These are phyloP conservation scores for Cliona cf. orientalis DNA, from an alignment of 37 sponge, comb jelly and placozoan species.

Conservation along the genomic window DNA sequence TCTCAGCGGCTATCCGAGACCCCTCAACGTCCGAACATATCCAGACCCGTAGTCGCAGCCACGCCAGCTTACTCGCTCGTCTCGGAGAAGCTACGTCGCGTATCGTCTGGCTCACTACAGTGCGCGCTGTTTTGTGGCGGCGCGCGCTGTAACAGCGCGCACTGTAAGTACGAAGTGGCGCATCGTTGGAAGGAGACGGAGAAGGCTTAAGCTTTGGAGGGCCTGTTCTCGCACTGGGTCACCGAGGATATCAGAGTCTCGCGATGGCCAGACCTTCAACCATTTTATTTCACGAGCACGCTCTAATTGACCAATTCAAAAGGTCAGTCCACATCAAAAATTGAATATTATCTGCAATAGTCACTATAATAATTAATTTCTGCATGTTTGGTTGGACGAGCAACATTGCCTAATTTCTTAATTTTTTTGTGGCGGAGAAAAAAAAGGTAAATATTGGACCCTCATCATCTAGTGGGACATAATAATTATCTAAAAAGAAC, in stretches of 20 bases:
- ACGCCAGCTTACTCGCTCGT: constrained; percentile 33
- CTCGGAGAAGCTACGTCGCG: constrained; percentile 43
- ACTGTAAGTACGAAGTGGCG: constrained; percentile 91
- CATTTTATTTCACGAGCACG: constrained; percentile 49
- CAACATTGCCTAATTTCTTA: no score
- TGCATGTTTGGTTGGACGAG: no score
- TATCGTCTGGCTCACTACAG: constrained; percentile 49
- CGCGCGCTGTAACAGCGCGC: no score
- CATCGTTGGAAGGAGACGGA: constrained; percentile 48
- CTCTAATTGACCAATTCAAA: constrained; percentile 75
- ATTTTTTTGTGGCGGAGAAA: no score
- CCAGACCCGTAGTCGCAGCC: neutral
- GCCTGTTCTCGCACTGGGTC: constrained; percentile 95
- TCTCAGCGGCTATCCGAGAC: no score
- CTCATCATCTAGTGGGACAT: no score
- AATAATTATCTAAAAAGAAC: no score
- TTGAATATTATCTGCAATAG: no score
- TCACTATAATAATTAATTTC: no score
- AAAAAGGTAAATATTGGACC: no score
- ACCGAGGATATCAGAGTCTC: constrained; percentile 84
- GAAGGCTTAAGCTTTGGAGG: constrained; percentile 75
- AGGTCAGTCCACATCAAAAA: no score
- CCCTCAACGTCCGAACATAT: neutral
- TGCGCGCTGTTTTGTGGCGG: constrained; percentile 91
- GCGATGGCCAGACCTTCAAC: constrained; percentile 97